Evolutionary conservation across 2,113 vertebrate species (phyloP).

Genomic region (Holacanthus passer): DNA sequence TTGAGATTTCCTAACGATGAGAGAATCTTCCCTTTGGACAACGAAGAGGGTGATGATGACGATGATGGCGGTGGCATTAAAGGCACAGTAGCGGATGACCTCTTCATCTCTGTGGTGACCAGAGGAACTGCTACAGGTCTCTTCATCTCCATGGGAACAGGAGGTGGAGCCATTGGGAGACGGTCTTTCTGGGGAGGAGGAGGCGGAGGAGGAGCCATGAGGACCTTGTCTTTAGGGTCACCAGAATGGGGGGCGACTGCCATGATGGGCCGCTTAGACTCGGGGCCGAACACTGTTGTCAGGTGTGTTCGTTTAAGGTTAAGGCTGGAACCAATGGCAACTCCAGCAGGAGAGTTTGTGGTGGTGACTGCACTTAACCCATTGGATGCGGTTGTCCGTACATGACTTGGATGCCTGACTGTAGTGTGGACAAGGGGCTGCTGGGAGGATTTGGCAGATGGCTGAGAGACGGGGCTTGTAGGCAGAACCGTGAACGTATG

Average conservation of each 20-base stretch:
- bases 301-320: slow-evolving; percentile 76
- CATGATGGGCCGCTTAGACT: slow-evolving; percentile 79
- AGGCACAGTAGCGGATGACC: slow-evolving; percentile 71
- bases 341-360: slow-evolving; percentile 6
- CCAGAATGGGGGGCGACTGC: slow-evolving; percentile 75
- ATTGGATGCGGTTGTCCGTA: slow-evolving; percentile 28
- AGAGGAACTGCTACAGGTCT: slow-evolving; percentile 70
- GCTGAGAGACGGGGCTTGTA: slow-evolving; percentile 81
- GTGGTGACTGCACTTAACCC: slow-evolving; percentile 19
- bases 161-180: slow-evolving; percentile 71
- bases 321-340: slow-evolving; percentile 13
- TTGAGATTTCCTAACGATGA: slow-evolving; percentile 60
- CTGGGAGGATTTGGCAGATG: slow-evolving; percentile 85
- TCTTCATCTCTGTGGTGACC: slow-evolving; percentile 71
- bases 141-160: slow-evolving; percentile 73
- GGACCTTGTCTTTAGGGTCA: slow-evolving; percentile 74
- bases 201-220: slow-evolving; percentile 80
- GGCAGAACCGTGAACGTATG: slow-evolving; percentile 89
- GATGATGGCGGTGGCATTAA: slow-evolving; percentile 69
- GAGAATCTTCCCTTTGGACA: slow-evolving; percentile 70
- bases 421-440: slow-evolving; percentile 76
- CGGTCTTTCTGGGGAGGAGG: slow-evolving; percentile 76
- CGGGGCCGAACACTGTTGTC: slow-evolving; percentile 58
- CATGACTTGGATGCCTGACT: slow-evolving; percentile 30
- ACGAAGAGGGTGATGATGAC: slow-evolving; percentile 39